Percentiles rank a stretch among this genome's conserved stretches.
Evolutionary conservation across 2,113 vertebrate genomes (phyloP).

Genomic region (Puffinus mauretanicus): DNA sequence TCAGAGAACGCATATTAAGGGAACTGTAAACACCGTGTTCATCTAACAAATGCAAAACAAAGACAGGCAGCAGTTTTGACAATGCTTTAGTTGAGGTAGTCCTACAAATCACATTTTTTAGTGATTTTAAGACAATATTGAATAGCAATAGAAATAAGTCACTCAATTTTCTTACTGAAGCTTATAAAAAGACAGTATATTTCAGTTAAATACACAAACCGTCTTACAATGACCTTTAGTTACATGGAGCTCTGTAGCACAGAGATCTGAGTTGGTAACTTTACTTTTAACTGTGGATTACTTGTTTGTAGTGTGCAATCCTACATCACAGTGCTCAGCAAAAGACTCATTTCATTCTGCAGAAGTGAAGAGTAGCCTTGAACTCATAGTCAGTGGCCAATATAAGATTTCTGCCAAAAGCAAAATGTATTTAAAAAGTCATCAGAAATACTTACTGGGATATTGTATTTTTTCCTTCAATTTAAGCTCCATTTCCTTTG

Average conservation of each 20-base stretch:
- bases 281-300: background rate
- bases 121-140: background rate
- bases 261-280: background rate
- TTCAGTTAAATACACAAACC: background rate
- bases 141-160: background rate
- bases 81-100: background rate
- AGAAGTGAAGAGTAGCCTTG: background rate
- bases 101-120: background rate
- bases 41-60: background rate
- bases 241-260: background rate
- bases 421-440: background rate
- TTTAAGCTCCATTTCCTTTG: slow-evolving; percentile 74
- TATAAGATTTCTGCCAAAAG: background rate
- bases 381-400: background rate
- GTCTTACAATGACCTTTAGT: background rate
- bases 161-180: background rate
- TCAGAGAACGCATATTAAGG: background rate
- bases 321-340: background rate
- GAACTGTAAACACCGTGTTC: background rate
- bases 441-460: slow-evolving; percentile 80
- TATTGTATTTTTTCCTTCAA: slow-evolving; percentile 86
- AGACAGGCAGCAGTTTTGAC: background rate
- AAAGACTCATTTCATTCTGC: background rate
- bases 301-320: background rate
- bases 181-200: background rate